phyloP scores from a whole-genome alignment of 2,113 vertebrate species.

The Scomber colias region DNA sequence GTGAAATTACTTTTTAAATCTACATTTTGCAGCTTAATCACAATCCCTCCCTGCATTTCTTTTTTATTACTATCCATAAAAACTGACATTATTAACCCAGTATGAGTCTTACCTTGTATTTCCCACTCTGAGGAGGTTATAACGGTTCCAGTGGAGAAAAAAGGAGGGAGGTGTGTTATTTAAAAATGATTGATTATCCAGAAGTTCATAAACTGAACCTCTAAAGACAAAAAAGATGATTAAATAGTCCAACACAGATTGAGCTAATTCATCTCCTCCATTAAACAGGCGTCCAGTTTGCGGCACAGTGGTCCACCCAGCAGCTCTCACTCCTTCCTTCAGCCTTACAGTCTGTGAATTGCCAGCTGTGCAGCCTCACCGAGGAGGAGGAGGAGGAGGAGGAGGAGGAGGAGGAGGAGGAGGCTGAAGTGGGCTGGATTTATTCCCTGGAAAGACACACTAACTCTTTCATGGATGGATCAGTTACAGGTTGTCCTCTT shows the following conservation, averaged over 20 bases:
- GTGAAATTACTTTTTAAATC: background rate
- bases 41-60: background rate
- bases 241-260: constrained; percentile 4
- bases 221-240: background rate
- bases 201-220: background rate
- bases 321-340: constrained; percentile 57
- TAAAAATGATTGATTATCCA: background rate
- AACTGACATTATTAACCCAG: background rate
- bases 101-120: constrained; percentile 55
- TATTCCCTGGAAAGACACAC: constrained; percentile 79
- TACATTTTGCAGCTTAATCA: background rate
- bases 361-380: constrained; percentile 78
- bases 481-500: constrained; percentile 50
- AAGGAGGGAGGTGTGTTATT: background rate
- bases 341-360: constrained; percentile 55
- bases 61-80: background rate
- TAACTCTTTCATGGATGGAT: constrained; percentile 79
- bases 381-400: constrained; percentile 42
- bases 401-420: constrained; percentile 1
- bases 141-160: constrained; percentile 60
- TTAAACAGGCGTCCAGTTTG: constrained; percentile 21
- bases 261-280: constrained; percentile 28
- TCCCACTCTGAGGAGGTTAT: constrained; percentile 52
- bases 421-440: constrained; percentile 73
- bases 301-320: constrained; percentile 29